phyloP scores from a whole-genome alignment of 2,888 invertebrate species.

The Neoscelio sp. region DNA sequence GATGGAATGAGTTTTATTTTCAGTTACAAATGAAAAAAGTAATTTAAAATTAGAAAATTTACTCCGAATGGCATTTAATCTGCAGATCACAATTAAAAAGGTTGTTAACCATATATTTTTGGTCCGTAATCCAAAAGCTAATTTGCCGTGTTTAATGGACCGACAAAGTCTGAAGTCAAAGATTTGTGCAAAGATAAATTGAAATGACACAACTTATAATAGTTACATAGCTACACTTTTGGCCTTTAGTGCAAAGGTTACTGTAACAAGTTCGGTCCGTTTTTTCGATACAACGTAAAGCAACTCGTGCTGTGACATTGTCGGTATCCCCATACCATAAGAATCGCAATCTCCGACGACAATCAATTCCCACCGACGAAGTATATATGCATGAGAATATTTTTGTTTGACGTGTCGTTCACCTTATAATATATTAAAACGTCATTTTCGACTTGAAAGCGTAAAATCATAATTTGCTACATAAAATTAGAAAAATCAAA shows the following conservation, averaged over 20 bases:
- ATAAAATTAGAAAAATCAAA: conserved; percentile 35
- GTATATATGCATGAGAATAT: conserved; percentile 64
- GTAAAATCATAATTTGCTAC: neutral
- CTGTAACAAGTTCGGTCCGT: conserved; percentile 67
- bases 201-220: conserved; percentile 46
- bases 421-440: conserved; percentile 42
- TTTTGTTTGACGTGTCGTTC: conserved; percentile 16
- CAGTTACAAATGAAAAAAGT: no score
- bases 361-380: conserved; percentile 65
- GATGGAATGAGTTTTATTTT: no score
- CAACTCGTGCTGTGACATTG: conserved; percentile 77
- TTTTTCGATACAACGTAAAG: conserved; percentile 50
- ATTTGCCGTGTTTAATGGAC: conserved; percentile 51
- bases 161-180: conserved; percentile 53
- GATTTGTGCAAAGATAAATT: conserved; percentile 56
- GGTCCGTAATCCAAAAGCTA: conserved; percentile 13
- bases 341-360: conserved; percentile 63
- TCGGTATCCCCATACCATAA: conserved; percentile 60
- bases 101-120: conserved; percentile 24
- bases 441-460: conserved; percentile 11
- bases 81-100: no score
- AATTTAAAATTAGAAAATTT: no score
- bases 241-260: conserved; percentile 46
- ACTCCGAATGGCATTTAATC: no score
- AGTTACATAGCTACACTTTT: conserved; percentile 1